These are phyloP conservation scores for Geococcyx californianus DNA, from an alignment of 2,113 vertebrate species.

Conservation along the genomic window DNA sequence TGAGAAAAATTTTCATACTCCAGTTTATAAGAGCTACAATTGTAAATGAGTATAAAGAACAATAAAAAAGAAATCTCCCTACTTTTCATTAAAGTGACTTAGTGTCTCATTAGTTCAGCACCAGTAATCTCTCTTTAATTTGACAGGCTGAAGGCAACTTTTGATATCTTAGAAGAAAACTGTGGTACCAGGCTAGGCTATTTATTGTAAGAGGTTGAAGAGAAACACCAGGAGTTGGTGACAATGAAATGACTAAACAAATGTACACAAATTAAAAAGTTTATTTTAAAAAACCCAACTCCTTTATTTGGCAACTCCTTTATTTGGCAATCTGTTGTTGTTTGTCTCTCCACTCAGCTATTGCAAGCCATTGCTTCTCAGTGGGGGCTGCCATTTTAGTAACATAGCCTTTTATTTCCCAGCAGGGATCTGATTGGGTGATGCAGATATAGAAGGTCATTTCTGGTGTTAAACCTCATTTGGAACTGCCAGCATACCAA, in stretches of 20 bases:
- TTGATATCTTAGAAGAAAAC: neutral
- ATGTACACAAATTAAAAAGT: neutral
- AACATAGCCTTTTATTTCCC: neutral
- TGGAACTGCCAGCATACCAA: neutral
- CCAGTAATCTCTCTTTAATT: conserved; percentile 7
- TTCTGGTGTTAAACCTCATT: neutral
- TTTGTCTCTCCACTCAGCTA: neutral
- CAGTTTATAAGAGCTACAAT: neutral
- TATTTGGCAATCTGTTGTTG: neutral
- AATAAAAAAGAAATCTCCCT: neutral
- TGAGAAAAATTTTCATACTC: neutral
- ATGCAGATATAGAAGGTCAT: neutral
- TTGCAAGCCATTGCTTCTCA: neutral
- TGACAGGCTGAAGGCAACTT: neutral
- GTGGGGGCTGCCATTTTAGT: neutral
- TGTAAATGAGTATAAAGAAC: neutral
- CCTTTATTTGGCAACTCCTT: neutral
- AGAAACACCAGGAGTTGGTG: neutral
- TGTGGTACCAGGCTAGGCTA: neutral
- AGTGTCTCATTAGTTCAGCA: neutral
- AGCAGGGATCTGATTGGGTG: conserved; percentile 3
- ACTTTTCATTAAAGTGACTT: neutral
- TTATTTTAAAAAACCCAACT: neutral
- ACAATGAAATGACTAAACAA: neutral
- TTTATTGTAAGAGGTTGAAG: neutral